A percentile compares a stretch with the other conserved stretches of the same genome.
phyloP scores from a whole-genome alignment of 1,140 invertebrate genomes.

The Drosophila busckii region DNA sequence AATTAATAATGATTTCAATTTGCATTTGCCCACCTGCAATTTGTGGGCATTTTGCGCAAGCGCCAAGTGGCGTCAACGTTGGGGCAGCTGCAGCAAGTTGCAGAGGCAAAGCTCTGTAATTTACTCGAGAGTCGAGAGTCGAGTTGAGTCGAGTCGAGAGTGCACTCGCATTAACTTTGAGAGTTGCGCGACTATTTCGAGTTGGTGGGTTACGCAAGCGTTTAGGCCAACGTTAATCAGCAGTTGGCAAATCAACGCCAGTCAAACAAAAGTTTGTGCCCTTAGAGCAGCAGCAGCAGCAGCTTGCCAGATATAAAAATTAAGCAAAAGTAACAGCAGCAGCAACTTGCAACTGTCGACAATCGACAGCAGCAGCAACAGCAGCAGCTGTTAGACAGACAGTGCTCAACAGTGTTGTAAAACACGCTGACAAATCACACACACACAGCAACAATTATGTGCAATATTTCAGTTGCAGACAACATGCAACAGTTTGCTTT shows the following conservation, averaged over 20 bases:
- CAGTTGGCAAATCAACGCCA: constrained; percentile 41
- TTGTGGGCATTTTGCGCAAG: constrained; percentile 59
- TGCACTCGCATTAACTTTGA: not conserved
- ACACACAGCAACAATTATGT: constrained; percentile 52
- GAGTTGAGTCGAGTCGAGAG: too few relatives aligned
- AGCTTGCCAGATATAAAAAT: constrained; percentile 60
- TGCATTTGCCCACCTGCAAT: constrained; percentile 71
- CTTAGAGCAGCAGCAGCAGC: constrained; percentile 8
- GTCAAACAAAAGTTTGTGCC: constrained; percentile 12
- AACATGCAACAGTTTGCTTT: constrained; percentile 66
- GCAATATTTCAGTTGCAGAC: constrained; percentile 58
- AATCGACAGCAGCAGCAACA: constrained; percentile 43
- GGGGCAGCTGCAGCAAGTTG: not conserved
- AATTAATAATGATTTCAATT: constrained; percentile 77
- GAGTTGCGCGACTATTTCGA: constrained; percentile 1
- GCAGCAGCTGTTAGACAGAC: constrained; percentile 9
- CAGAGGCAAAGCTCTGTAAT: constrained; percentile 23
- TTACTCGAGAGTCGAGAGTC: constrained; percentile 3
- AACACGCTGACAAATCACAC: constrained; percentile 34
- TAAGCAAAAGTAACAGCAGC: constrained; percentile 9
- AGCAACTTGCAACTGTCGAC: not conserved
- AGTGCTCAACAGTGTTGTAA: constrained; percentile 42
- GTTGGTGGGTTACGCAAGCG: constrained; percentile 25
- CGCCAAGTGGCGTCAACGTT: constrained; percentile 22
- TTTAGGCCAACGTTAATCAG: constrained; percentile 44